Evolutionary conservation across 2,888 invertebrate genomes (phyloP), one percentile per base, ranked within the genome.

Genomic region (Alloscopus bannaensis): DNA sequence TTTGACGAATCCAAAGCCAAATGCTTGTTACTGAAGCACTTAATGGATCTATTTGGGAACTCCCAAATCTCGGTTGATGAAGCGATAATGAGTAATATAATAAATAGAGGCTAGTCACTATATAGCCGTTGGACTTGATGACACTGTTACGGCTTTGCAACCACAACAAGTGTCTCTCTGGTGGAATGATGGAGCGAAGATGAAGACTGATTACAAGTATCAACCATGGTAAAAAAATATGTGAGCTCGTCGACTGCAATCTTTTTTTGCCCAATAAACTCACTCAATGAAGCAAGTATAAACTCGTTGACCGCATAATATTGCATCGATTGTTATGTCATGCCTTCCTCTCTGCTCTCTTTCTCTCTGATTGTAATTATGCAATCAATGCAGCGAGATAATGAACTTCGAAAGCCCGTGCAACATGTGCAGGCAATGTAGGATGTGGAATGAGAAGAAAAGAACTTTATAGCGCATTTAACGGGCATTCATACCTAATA

Each of bases 401-500:
- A 59, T 59, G 59, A 59, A 59, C 59, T 62, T 42, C 20, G 13
- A 62, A 20, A 40, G 62, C 11, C 24, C 18, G n/a, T 31, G n/a
- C 40, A 26, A 2, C 57, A 31, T 28, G 20, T 28, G 36, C 36
- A 66, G 66, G 45, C 24, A 59, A 59, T 20, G 11, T n/a, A 59
- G 59, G 59, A 59, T 52, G 24, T 52, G 24, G 13, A 29, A 59
- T 29, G 59, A 57, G 31, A 31, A 31, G 29, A 59, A 59, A 59
- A 28, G 57, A 31, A 29, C 18, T 13, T 57, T 76, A 69, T 60
- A 68, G 64, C 64, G 31, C 62, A 42, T 76, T 77, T 77, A 28
- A 62, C 60, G 66, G 65, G 71, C 60, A 66, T 65, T 66, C 50
- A 59, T 59, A 47, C 75, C 59, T 75, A 66, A 71, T 78, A 76